Evolutionary conservation across 2,113 vertebrate genomes (phyloP).

Genomic region (Boleophthalmus pectinirostris): DNA sequence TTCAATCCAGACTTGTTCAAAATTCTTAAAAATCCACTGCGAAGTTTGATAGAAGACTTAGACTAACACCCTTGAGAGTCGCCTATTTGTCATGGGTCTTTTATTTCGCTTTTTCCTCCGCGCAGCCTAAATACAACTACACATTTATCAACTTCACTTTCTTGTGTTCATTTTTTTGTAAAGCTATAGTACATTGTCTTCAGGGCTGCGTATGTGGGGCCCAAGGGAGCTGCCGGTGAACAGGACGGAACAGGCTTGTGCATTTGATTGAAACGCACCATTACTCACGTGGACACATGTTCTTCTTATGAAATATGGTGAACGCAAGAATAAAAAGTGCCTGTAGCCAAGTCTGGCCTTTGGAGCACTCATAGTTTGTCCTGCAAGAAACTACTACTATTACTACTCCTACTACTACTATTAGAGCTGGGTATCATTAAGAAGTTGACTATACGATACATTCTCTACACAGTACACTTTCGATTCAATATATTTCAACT

Average conservation of each 20-base stretch:
- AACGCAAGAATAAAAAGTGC: neutral
- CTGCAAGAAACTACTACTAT: no score
- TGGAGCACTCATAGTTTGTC: neutral
- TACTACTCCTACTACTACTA: neutral
- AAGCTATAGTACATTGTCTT: constrained; percentile 23
- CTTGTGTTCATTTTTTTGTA: neutral
- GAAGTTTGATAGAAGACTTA: no score
- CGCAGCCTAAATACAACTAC: neutral
- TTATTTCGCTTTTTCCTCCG: constrained; percentile 25
- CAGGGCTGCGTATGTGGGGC: constrained; percentile 13
- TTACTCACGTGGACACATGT: neutral
- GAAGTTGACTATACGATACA: no score
- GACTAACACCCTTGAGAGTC: no score
- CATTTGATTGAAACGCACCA: constrained; percentile 13
- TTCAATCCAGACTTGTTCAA: no score
- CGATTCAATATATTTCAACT: no score
- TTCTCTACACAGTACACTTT: no score
- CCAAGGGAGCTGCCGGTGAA: constrained; percentile 20
- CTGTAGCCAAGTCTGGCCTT: neutral
- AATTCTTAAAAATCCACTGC: no score
- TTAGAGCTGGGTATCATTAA: no score
- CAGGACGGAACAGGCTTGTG: constrained; percentile 26
- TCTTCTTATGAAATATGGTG: neutral
- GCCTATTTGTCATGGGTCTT: constrained; percentile 15
- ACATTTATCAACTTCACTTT: neutral